Evolutionary conservation across 2,888 invertebrate species (phyloP).

Genomic region (Deilephila elpenor): DNA sequence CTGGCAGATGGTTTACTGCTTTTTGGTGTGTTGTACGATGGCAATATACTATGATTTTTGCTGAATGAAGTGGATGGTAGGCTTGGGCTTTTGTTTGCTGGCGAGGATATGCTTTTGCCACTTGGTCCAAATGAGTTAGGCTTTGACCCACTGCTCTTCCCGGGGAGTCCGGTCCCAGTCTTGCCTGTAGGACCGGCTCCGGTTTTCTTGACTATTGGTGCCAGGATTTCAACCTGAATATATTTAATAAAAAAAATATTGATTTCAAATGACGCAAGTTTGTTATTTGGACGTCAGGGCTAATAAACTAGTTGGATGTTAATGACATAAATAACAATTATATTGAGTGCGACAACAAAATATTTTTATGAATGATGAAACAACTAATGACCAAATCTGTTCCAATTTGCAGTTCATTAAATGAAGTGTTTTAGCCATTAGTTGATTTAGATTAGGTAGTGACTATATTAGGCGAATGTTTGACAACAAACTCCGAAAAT

Average conservation of each 20-base stretch:
- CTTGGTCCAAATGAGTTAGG: neutral
- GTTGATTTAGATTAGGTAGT: neutral
- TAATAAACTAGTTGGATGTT: too few relatives aligned
- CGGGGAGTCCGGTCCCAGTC: constrained; percentile 55
- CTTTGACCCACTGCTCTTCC: constrained; percentile 36
- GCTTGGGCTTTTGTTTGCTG: constrained; percentile 9
- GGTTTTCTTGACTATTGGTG: constrained; percentile 62
- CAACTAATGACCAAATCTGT: neutral
- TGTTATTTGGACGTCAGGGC: neutral
- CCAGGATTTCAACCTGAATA: constrained; percentile 48
- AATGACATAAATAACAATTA: too few relatives aligned
- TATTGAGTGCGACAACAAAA: neutral
- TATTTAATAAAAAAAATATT: neutral
- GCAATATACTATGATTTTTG: constrained; percentile 52
- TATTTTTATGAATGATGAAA: neutral
- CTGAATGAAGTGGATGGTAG: constrained; percentile 28
- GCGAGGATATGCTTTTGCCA: constrained; percentile 1
- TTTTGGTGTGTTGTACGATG: constrained; percentile 56
- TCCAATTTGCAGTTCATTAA: neutral
- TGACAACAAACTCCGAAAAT: neutral
- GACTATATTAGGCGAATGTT: neutral
- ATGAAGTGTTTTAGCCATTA: neutral
- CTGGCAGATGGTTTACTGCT: constrained; percentile 58
- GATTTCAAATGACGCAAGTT: neutral
- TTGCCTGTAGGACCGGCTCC: constrained; percentile 58